Evolutionary conservation across 2,113 vertebrate species (phyloP).

Genomic region (Sapajus apella): DNA sequence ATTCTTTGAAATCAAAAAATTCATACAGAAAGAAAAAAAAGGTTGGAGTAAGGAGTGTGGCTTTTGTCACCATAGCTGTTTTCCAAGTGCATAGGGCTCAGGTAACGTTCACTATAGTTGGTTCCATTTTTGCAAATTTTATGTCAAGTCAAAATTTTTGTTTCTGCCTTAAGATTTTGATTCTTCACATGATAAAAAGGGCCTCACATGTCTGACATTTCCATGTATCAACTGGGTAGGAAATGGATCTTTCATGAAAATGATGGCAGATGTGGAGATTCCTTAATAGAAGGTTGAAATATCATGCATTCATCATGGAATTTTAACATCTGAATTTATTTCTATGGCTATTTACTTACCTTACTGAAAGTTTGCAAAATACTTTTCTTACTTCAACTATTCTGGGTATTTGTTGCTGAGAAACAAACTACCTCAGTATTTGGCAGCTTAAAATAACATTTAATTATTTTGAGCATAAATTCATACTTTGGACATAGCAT

Average conservation of each 20-base stretch:
- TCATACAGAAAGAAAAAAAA: not conserved
- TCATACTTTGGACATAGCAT: not conserved
- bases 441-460: not conserved
- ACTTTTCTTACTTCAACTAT: not conserved
- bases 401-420: not conserved
- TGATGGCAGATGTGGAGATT: not conserved
- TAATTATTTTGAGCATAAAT: not conserved
- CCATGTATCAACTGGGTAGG: not conserved
- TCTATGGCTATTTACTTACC: not conserved
- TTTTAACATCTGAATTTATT: not conserved
- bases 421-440: not conserved
- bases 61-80: not conserved
- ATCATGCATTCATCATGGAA: not conserved
- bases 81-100: not conserved
- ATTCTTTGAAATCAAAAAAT: not conserved
- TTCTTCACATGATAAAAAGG: not conserved
- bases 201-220: not conserved
- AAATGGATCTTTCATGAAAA: not conserved
- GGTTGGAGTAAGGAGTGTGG: accelerated
- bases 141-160: not conserved
- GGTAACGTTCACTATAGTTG: not conserved
- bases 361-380: not conserved
- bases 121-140: not conserved
- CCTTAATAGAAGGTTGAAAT: not conserved
- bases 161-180: not conserved